Conservation (phyloP, 2,888 invertebrate genomes). For the Calameuta pallipes region DNA sequence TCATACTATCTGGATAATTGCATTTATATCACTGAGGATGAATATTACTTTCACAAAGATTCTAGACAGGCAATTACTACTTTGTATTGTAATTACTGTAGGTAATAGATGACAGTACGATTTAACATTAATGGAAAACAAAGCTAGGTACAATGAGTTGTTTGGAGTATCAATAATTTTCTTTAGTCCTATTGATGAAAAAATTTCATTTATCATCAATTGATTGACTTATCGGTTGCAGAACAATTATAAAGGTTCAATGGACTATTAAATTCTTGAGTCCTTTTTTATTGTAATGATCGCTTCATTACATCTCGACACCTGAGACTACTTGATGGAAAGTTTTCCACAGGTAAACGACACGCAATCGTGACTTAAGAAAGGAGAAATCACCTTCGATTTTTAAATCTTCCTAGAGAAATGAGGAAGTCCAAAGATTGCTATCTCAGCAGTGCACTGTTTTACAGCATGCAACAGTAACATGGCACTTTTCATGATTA, state of each 20-base stretch:
- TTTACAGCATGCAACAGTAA: not conserved
- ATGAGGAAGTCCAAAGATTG: not conserved
- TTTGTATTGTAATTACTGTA: not conserved
- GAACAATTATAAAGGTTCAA: not conserved
- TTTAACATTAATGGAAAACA: not conserved
- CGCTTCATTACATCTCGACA: not conserved
- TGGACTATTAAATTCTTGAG: not conserved
- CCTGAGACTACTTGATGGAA: not conserved
- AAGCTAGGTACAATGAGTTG: not conserved
- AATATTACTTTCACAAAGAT: not conserved
- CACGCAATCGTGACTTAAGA: not conserved
- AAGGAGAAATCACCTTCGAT: slow-evolving; percentile 1
- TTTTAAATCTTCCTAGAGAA: not conserved
- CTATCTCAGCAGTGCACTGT: not conserved
- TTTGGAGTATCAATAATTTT: not conserved
- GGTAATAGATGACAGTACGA: not conserved
- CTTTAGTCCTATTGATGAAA: not conserved
- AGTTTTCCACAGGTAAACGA: slow-evolving; percentile 2
- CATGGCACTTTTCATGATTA: not conserved
- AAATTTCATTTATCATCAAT: not conserved
- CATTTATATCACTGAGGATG: not conserved
- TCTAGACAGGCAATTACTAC: not conserved
- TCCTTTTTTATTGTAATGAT: not conserved
- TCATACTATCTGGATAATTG: not conserved
- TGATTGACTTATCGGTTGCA: not conserved